These are phyloP conservation scores for Pangasius djambal DNA, from an alignment of 2,797 vertebrate genomes.

Conservation along the genomic window DNA sequence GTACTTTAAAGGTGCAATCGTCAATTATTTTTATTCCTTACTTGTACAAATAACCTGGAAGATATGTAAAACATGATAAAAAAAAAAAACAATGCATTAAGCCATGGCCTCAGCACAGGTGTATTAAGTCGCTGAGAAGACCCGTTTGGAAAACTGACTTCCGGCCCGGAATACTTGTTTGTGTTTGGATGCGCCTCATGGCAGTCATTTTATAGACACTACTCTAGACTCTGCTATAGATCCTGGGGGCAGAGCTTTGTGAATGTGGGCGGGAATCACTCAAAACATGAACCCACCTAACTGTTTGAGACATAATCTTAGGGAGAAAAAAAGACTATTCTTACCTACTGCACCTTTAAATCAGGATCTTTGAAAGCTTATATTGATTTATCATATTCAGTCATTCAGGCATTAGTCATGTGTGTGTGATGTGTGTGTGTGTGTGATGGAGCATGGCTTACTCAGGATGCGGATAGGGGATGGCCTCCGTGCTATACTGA, in stretches of 20 bases:
- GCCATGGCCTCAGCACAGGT: background rate
- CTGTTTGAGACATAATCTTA: background rate
- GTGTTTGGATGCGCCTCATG: background rate
- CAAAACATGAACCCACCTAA: background rate
- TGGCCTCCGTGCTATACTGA: slow-evolving; percentile 83
- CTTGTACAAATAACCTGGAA: background rate
- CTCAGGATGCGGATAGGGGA: slow-evolving; percentile 85
- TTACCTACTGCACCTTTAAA: background rate
- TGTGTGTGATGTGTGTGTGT: background rate
- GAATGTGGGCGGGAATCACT: background rate
- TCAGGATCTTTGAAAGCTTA: background rate
- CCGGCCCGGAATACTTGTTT: background rate
- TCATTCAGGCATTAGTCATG: background rate
- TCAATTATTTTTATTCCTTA: background rate
- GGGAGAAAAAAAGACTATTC: background rate
- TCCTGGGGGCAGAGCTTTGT: background rate
- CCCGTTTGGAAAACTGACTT: background rate
- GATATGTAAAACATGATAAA: background rate
- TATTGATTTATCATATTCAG: background rate
- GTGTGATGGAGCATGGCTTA: slow-evolving; percentile 74
- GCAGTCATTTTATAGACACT: background rate
- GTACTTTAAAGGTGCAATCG: background rate
- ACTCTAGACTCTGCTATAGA: background rate
- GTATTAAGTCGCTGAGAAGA: background rate
- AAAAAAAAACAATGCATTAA: background rate